phyloP scores from a whole-genome alignment of 2,888 invertebrate species.

The Malachius bipustulatus region DNA sequence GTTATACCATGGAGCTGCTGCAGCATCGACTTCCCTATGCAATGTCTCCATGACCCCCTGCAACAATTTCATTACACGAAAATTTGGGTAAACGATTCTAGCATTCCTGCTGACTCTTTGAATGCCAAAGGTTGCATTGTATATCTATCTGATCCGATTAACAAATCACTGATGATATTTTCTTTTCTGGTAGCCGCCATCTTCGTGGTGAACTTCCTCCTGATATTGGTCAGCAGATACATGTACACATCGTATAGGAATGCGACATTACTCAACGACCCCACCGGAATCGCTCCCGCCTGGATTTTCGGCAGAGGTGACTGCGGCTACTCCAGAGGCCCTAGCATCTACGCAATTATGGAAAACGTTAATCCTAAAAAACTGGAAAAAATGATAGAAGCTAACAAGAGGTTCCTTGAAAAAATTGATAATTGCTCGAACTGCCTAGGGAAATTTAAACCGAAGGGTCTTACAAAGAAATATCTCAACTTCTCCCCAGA shows the following conservation, averaged over 20 bases:
- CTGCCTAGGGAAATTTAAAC: too few relatives aligned
- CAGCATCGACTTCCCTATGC: constrained; percentile 42
- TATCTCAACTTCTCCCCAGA: too few relatives aligned
- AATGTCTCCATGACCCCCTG: constrained; percentile 51
- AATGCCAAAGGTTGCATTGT: constrained; percentile 33
- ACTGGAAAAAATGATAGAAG: too few relatives aligned
- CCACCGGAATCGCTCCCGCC: constrained; percentile 38
- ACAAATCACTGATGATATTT: constrained; percentile 9
- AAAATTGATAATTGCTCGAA: too few relatives aligned
- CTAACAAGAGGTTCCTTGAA: too few relatives aligned
- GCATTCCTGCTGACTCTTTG: constrained; percentile 29
- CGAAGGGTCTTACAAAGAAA: too few relatives aligned
- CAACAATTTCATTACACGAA: constrained; percentile 37
- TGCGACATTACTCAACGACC: constrained; percentile 41
- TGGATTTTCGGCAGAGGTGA: constrained; percentile 36
- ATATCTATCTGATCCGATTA: constrained; percentile 29
- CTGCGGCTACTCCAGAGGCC: constrained; percentile 30
- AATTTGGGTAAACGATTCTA: constrained; percentile 32
- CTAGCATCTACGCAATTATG: constrained; percentile 31
- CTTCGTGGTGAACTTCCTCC: constrained; percentile 35
- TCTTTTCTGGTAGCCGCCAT: not conserved
- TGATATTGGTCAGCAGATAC: constrained; percentile 42
- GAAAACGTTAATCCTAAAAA: constrained; percentile 16
- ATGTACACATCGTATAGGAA: constrained; percentile 44
- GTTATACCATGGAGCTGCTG: constrained; percentile 51